phyloP scores from a whole-genome alignment of 1,140 invertebrate species.

The Eufriesea mexicana region DNA sequence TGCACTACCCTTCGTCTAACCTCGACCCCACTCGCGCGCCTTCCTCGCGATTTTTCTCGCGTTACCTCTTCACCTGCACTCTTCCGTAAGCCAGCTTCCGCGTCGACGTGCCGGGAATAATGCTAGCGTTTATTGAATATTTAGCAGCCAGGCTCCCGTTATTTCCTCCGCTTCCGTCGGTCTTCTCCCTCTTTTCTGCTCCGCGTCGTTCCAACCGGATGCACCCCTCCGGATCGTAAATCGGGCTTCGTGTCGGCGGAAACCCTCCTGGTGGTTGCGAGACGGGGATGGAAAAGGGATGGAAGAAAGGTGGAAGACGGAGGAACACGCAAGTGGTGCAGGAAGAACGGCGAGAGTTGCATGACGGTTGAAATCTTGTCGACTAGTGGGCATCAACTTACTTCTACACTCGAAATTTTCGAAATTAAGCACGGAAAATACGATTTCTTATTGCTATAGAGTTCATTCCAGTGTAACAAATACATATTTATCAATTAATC shows the following conservation, averaged over 20 bases:
- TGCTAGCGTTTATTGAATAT: conserved; percentile 79
- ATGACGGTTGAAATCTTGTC: background rate
- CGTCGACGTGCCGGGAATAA: conserved; percentile 76
- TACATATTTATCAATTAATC: too few species aligned
- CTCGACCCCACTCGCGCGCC: conserved; percentile 22
- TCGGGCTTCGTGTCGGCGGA: conserved; percentile 62
- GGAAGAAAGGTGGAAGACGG: background rate
- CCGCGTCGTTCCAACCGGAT: conserved; percentile 61
- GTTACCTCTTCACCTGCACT: conserved; percentile 16
- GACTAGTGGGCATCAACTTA: too few species aligned
- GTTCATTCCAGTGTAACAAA: too few species aligned
- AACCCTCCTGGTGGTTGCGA: conserved; percentile 29
- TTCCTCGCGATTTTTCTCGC: conserved; percentile 50
- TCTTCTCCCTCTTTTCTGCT: conserved; percentile 19
- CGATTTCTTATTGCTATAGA: too few species aligned
- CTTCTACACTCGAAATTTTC: too few species aligned
- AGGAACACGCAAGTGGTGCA: background rate
- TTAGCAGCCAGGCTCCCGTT: conserved; percentile 70
- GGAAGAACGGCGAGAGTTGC: background rate
- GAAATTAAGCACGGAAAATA: too few species aligned
- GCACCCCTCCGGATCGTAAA: conserved; percentile 71
- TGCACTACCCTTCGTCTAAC: conserved; percentile 34
- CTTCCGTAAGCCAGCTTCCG: conserved; percentile 31
- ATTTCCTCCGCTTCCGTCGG: conserved; percentile 55
- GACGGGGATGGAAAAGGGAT: background rate